Base-by-base conservation (phyloP, 2,888 invertebrate genomes). In the Thelaira solivaga region DNA sequence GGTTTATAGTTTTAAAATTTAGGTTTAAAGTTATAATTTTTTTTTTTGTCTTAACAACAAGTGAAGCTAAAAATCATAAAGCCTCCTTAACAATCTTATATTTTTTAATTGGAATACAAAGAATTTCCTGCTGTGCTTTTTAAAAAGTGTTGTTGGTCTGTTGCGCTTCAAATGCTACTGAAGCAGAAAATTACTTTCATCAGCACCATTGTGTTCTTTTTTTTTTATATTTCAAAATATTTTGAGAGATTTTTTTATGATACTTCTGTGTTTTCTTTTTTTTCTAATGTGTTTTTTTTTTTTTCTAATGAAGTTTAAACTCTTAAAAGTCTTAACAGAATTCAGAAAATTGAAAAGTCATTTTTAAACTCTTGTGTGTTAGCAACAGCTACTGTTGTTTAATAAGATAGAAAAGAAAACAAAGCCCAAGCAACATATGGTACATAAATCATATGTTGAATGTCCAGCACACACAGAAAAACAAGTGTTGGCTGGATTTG, bases 101-200 rank as follows among this genome's bases (percentile, higher is more conserved):
- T 43, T 13, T 47, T 49, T 16, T 53, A 34, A 53, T 45, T 34
- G 20, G 11, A 36, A 47, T 39, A 71, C 45, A 55, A 67, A 65
- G 65, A 77, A 77, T 51, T 77, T 77, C 77, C 77, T 73, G 73
- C 49, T 57, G 65, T 41, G 53, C 29, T 43, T 29, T 36, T n/a
- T 36, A 8, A 31, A 20, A n/a, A n/a, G 0, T 36, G 36, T 3
- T 41, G 26, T 39, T 29, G 1, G 8, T 16, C n/a, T 10, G 11
- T 29, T 51, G 10, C 29, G 11, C 7, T 13, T n/a, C 34, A 81
- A 81, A 65, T 80, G 83, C 85, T 85, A 86, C 82, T 86, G 85
- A 86, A 85, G 86, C 86, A 85, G 85, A 86, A 86, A 86, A 86
- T 86, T 85, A 86, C 86, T 86, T 86, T 85, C 83, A 85, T 85